Evolutionary conservation across 2,888 invertebrate genomes (phyloP).

Genomic region (Dinocampus coccinellae): DNA sequence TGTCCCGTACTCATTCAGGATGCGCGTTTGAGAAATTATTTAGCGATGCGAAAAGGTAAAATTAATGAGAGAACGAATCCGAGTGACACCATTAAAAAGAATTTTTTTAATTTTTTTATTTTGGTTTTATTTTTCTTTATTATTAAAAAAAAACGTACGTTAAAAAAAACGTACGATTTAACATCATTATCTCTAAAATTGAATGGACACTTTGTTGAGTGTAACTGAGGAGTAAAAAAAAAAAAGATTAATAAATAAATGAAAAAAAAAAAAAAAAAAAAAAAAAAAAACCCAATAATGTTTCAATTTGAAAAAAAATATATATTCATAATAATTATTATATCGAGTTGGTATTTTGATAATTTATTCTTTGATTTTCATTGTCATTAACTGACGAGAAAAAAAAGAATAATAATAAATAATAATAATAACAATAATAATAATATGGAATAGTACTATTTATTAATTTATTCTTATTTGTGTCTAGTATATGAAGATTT

Average conservation of each 20-base stretch:
- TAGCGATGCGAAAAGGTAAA: constrained; percentile 11
- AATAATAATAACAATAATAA: no score
- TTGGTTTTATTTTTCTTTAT: background rate
- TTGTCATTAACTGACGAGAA: no score
- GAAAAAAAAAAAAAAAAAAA: background rate
- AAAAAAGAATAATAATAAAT: no score
- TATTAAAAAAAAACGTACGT: background rate
- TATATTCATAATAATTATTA: no score
- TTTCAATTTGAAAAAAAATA: no score
- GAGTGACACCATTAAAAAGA: constrained; percentile 11
- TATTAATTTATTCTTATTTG: no score
- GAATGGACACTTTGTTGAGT: constrained; percentile 8
- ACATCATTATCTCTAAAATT: constrained; percentile 21
- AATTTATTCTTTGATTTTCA: no score
- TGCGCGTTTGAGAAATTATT: constrained; percentile 14
- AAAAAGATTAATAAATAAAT: constrained; percentile 12
- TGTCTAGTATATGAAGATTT: no score
- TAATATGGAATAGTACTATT: no score
- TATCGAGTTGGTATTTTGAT: no score
- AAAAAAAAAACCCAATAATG: no score
- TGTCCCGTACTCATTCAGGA: no score
- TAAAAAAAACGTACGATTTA: background rate
- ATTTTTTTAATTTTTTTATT: background rate
- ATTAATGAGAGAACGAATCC: constrained; percentile 22
- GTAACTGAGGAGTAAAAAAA: background rate